phyloP scores from a whole-genome alignment of 2,797 vertebrate species.

The Neoniphon sammara region DNA sequence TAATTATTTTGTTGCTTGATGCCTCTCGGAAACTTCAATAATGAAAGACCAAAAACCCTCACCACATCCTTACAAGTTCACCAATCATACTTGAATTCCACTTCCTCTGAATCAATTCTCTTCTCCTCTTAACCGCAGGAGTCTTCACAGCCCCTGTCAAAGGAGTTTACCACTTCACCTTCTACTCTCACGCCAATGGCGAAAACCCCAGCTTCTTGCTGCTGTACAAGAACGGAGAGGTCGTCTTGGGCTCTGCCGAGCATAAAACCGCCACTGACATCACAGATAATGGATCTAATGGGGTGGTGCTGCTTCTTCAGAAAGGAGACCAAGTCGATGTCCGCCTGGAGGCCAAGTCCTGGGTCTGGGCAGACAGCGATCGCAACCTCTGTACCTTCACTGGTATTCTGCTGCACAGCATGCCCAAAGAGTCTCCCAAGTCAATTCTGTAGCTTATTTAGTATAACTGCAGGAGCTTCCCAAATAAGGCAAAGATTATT shows the following conservation, averaged over 20 bases:
- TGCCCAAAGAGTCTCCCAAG: not conserved
- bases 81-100: too few species aligned
- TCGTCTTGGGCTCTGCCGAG: slow-evolving; percentile 30
- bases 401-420: slow-evolving; percentile 48
- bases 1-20: too few species aligned
- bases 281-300: slow-evolving; percentile 51
- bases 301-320: slow-evolving; percentile 44
- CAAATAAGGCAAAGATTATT: not conserved
- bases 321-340: slow-evolving; percentile 43
- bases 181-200: slow-evolving; percentile 48
- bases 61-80: too few species aligned
- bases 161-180: slow-evolving; percentile 55
- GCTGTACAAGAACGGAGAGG: slow-evolving; percentile 40
- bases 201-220: slow-evolving; percentile 40
- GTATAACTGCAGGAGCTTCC: not conserved
- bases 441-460: not conserved
- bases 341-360: slow-evolving; percentile 47
- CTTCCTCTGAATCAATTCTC: too few species aligned
- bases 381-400: slow-evolving; percentile 55
- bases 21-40: too few species aligned
- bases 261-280: slow-evolving; percentile 23
- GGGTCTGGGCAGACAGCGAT: slow-evolving; percentile 52
- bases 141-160: slow-evolving; percentile 49
- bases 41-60: too few species aligned
- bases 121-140: slow-evolving; percentile 18